Base-by-base conservation (phyloP, 2,888 invertebrate genomes). In the Conus canariensis region DNA sequence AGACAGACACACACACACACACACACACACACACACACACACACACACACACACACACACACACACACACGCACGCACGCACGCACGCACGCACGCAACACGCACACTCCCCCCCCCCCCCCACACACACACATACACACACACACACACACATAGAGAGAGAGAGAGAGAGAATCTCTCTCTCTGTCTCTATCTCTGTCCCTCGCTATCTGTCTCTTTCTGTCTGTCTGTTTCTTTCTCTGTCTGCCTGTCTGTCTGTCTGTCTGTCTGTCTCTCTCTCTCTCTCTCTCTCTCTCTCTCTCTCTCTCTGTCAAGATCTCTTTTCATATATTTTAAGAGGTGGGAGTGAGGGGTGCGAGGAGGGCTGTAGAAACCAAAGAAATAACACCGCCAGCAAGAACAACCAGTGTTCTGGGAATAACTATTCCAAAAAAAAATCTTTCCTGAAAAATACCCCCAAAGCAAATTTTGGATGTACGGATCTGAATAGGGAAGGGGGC, bases 1-100 rank as follows among this genome's bases (percentile, higher is more conserved):
- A 74, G 14, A 74, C 74, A 74, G 14, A 74, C 74, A 74, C 74
- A 74, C 74, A 64, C 74, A 74, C 74, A 74, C 74, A n/a, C 74
- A 74, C 74, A 74, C 74, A 74, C 74, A 4, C 74, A n/a, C 74
- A 12, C 74, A n/a, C 74, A 12, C 74, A n/a, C 74, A 12, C 74
- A 74, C 74, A 3, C 74, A 74, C 74, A 6, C 74, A 74, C 74
- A 6, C 74, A 74, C 74, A 74, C 7, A 30, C 19, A 8, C 74
- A 74, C 74, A 22, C 74, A 22, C 74, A 22, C 74, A 74, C 2
- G 1, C 19, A 19, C 74, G 3, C 74, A 74, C 74, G 3, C n/a
- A 74, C 74, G 5, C 74, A 74, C 74, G 3, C 74, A 74, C 74
- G 3, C 74, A 74, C 74, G 7, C n/a, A 74, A 74, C 4, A 74